phyloP scores from a whole-genome alignment of 1,140 invertebrate species.

The Leptinotarsa defecta region DNA sequence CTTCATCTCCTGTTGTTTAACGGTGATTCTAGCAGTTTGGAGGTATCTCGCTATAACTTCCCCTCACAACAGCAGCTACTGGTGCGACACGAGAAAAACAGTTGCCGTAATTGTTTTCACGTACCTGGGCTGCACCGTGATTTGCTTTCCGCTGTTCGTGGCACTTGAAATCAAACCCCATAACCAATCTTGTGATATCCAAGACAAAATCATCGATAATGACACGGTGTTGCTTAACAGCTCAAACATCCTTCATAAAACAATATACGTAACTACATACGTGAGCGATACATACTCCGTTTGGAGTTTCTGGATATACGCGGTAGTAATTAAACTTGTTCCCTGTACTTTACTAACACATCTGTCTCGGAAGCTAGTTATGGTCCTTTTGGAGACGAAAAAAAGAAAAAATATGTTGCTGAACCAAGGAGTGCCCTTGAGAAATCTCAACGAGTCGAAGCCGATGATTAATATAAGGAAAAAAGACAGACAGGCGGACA shows the following conservation, averaged over 20 bases:
- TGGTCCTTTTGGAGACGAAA: constrained; percentile 77
- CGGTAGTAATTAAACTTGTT: constrained; percentile 83
- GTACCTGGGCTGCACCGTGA: constrained; percentile 80
- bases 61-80: constrained; percentile 73
- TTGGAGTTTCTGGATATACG: constrained; percentile 84
- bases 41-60: constrained; percentile 87
- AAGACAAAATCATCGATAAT: not conserved
- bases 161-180: constrained; percentile 64
- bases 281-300: constrained; percentile 51
- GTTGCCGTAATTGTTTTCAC: constrained; percentile 75
- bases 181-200: constrained; percentile 56
- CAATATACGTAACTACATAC: constrained; percentile 50
- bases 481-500: constrained; percentile 77
- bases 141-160: constrained; percentile 86
- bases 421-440: constrained; percentile 42
- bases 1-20: constrained; percentile 91
- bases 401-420: constrained; percentile 69
- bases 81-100: constrained; percentile 76
- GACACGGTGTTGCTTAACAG: constrained; percentile 52
- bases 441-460: constrained; percentile 35
- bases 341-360: constrained; percentile 82
- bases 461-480: constrained; percentile 53
- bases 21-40: constrained; percentile 90
- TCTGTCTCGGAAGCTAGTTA: constrained; percentile 77
- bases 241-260: constrained; percentile 54